A percentile compares a stretch with the other conserved stretches of the same genome.
phyloP scores from a whole-genome alignment of 1,140 invertebrate species.

The Drosophila lacteicornis region DNA sequence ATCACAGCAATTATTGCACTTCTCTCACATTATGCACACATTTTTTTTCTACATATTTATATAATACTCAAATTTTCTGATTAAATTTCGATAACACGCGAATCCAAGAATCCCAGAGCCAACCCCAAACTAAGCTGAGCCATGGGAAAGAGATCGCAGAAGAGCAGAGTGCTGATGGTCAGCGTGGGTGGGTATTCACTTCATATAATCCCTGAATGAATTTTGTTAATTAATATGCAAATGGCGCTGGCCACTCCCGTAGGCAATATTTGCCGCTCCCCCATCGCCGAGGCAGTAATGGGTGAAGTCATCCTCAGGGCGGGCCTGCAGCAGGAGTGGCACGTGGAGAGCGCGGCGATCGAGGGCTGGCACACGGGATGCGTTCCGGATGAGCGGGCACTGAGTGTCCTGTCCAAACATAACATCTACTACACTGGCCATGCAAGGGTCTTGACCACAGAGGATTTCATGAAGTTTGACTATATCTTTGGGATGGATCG shows the following conservation, averaged over 20 bases:
- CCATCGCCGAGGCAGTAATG: conserved; percentile 96
- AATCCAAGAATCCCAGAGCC: neutral
- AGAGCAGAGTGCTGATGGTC: conserved; percentile 84
- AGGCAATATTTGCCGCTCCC: conserved; percentile 96
- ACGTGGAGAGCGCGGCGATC: conserved; percentile 94
- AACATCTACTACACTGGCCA: conserved; percentile 89
- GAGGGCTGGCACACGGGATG: conserved; percentile 93
- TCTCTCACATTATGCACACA: neutral
- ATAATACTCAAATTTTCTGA: neutral
- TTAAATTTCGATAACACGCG: neutral
- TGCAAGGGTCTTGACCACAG: conserved; percentile 89
- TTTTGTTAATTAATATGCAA: conserved; percentile 32
- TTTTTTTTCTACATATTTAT: conserved; percentile 30
- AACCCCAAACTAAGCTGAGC: conserved; percentile 17
- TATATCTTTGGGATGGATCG: conserved; percentile 97
- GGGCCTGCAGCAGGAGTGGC: conserved; percentile 89
- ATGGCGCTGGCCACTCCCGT: conserved; percentile 16
- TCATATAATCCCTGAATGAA: conserved; percentile 6
- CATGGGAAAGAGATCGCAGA: conserved; percentile 22
- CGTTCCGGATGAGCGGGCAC: conserved; percentile 90
- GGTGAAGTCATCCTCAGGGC: conserved; percentile 89
- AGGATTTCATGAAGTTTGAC: conserved; percentile 91
- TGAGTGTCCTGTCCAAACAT: conserved; percentile 89
- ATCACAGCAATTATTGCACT: neutral
- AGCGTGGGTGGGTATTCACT: conserved; percentile 84